These are phyloP conservation scores for Pelecanus crispus DNA, from an alignment of 2,113 vertebrate species.

Conservation along the genomic window DNA sequence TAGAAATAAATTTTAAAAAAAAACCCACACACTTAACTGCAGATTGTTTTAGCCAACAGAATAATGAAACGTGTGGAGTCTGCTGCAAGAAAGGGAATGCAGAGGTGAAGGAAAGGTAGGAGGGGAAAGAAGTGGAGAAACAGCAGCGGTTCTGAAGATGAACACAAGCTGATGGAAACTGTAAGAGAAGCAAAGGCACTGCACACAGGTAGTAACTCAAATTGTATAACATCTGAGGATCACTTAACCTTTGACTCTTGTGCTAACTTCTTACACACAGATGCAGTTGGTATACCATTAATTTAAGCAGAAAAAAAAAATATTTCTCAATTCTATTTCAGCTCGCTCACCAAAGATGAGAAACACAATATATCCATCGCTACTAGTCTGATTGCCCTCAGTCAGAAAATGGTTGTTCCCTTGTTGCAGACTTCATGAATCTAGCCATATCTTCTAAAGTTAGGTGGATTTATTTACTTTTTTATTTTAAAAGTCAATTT, in stretches of 20 bases:
- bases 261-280: neutral
- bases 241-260: neutral
- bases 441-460: neutral
- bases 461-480: constrained; percentile 2
- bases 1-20: neutral
- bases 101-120: neutral
- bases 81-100: neutral
- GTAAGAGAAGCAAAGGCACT: neutral
- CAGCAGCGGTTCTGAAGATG: neutral
- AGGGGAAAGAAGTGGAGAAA: neutral
- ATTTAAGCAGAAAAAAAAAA: neutral
- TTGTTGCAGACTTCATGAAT: neutral
- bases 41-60: neutral
- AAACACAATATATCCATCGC: neutral
- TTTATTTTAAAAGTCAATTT: constrained; percentile 3
- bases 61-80: neutral
- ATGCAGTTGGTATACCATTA: neutral
- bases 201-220: neutral
- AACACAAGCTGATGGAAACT: neutral
- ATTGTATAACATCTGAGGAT: neutral
- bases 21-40: neutral
- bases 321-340: neutral
- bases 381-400: neutral
- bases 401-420: neutral
- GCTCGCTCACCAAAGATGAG: neutral